These are phyloP conservation scores for Tinea semifulvella DNA, from an alignment of 2,888 invertebrate species.

Conservation along the genomic window DNA sequence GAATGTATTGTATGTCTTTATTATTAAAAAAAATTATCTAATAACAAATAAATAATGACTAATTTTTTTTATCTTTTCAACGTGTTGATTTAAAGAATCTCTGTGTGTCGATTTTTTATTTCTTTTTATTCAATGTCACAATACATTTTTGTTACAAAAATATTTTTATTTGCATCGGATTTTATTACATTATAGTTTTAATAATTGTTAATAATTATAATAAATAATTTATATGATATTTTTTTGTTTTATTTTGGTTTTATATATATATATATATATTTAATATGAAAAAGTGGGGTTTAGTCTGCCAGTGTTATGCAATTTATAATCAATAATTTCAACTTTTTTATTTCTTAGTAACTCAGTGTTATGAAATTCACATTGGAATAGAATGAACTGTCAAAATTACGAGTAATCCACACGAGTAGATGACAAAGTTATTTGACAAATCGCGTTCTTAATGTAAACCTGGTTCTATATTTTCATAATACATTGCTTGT, in stretches of 20 bases:
- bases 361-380: too few species aligned
- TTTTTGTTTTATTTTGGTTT: constrained; percentile 49
- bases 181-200: constrained; percentile 22
- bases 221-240: constrained; percentile 44
- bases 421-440: too few species aligned
- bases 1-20: constrained; percentile 36
- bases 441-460: too few species aligned
- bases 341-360: too few species aligned
- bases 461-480: too few species aligned
- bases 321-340: constrained; percentile 43
- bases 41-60: too few species aligned
- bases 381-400: too few species aligned
- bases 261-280: constrained; percentile 22
- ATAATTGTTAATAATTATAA: constrained; percentile 58
- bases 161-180: constrained; percentile 15
- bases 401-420: too few species aligned
- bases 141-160: constrained; percentile 26
- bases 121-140: constrained; percentile 32
- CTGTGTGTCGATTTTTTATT: constrained; percentile 19
- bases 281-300: constrained; percentile 28
- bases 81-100: constrained; percentile 44
- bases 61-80: constrained; percentile 19
- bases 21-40: too few species aligned
- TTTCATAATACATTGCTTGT: too few species aligned
- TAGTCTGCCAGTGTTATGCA: constrained; percentile 48